Percentiles rank a stretch among this genome's conserved stretches.
Conservation (phyloP, 2,888 invertebrate genomes). For the Piscicola geometra region DNA sequence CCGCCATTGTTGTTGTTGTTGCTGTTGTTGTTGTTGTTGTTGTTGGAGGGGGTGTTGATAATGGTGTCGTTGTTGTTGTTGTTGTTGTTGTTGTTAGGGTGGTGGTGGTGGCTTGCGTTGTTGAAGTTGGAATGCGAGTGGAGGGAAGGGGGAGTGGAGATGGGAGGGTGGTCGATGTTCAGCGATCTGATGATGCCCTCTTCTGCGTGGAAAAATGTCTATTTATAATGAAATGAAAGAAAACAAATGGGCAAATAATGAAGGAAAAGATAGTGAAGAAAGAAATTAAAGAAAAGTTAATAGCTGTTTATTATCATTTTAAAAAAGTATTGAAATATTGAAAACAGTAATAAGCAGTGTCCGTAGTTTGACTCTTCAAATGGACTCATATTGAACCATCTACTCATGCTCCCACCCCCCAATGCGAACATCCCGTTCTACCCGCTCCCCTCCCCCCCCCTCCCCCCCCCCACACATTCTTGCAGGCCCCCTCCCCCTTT, state of each 20-base stretch:
- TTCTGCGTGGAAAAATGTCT: too few species aligned
- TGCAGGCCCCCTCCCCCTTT: not conserved
- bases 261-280: too few species aligned
- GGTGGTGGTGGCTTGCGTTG: not conserved
- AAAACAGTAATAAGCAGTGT: too few species aligned
- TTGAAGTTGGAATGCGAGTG: not conserved
- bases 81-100: not conserved
- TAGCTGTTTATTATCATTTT: not conserved
- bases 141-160: not conserved
- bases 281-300: too few species aligned
- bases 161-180: not conserved
- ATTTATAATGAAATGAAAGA: too few species aligned
- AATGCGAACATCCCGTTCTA: too few species aligned
- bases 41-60: not conserved
- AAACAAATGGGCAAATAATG: too few species aligned
- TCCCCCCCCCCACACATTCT: not conserved
- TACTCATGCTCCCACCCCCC: too few species aligned
- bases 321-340: too few species aligned
- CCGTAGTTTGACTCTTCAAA: too few species aligned
- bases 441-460: not conserved
- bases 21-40: constrained; percentile 15
- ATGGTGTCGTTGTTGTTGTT: not conserved
- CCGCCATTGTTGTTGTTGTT: constrained; percentile 10
- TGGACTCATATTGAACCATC: too few species aligned
- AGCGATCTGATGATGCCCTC: not conserved